Evolutionary conservation across 2,113 vertebrate genomes (phyloP).

Genomic region (Chionodraco myersi): DNA sequence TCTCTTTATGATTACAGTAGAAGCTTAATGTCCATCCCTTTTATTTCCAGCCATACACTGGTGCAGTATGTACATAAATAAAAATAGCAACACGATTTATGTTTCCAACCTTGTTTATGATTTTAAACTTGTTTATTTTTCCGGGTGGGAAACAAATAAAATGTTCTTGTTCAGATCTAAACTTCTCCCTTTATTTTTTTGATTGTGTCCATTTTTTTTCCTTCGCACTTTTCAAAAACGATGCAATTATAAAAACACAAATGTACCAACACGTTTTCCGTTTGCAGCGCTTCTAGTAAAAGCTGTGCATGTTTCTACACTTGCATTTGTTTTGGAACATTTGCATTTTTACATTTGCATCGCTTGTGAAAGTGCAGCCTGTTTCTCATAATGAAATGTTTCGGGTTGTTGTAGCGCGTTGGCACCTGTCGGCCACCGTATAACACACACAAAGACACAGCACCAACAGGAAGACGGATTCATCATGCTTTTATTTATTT

Average conservation of each 20-base stretch:
- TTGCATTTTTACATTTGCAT: too few species aligned
- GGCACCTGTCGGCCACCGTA: not conserved
- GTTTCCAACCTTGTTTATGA: constrained; percentile 46
- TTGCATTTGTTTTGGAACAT: too few species aligned
- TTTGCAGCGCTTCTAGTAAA: too few species aligned
- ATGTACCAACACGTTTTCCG: too few species aligned
- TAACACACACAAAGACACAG: not conserved
- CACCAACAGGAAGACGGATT: constrained; percentile 48
- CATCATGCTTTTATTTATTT: constrained; percentile 92
- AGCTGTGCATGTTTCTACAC: too few species aligned
- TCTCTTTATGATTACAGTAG: constrained; percentile 55
- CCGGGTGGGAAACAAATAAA: constrained; percentile 24
- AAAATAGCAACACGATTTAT: constrained; percentile 50
- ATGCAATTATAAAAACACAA: too few species aligned
- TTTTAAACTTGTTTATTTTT: constrained; percentile 24
- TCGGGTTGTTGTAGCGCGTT: too few species aligned
- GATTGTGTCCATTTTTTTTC: not conserved
- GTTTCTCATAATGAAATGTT: too few species aligned
- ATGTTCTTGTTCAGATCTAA: constrained; percentile 17
- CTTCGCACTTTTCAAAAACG: too few species aligned
- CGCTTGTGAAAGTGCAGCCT: too few species aligned
- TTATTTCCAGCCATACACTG: constrained; percentile 53
- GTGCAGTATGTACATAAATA: constrained; percentile 59
- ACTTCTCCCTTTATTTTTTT: not conserved
- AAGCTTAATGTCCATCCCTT: constrained; percentile 56